Conservation (phyloP, 2,888 invertebrate species). For the Archaeoteleia sp. region DNA sequence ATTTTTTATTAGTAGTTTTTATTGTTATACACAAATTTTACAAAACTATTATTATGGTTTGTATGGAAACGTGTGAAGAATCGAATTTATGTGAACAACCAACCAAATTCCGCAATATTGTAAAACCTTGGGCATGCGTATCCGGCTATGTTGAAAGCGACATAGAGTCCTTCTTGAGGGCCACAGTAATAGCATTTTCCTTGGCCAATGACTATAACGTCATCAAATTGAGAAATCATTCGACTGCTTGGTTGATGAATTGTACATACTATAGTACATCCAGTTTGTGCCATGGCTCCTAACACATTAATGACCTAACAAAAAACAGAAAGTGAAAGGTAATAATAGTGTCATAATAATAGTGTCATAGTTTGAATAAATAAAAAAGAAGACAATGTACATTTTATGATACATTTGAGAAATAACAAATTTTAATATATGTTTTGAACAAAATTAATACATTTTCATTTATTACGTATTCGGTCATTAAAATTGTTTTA, state of each 20-base stretch:
- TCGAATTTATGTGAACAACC: not conserved
- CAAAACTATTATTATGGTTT: no score
- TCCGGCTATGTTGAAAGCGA: constrained; percentile 78
- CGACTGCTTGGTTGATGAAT: constrained; percentile 88
- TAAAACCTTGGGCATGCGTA: constrained; percentile 84
- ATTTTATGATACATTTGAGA: no score
- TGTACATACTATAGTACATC: constrained; percentile 84
- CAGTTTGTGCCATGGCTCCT: constrained; percentile 79
- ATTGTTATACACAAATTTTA: no score
- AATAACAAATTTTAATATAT: constrained; percentile 1
- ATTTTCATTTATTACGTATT: not conserved
- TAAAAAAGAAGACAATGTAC: no score
- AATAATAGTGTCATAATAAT: not conserved
- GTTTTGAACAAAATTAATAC: not conserved
- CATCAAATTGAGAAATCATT: constrained; percentile 84
- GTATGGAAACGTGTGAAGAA: no score
- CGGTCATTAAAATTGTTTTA: no score
- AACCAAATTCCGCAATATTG: constrained; percentile 87
- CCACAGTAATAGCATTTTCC: constrained; percentile 84
- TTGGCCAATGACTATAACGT: constrained; percentile 81
- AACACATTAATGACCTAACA: constrained; percentile 78
- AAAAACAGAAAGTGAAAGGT: constrained; percentile 8
- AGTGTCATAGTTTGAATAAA: not conserved
- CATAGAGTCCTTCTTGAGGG: constrained; percentile 78
- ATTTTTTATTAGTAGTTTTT: no score